Evolutionary conservation across 2,888 invertebrate species (phyloP), one percentile per base, ranked within the genome.

Genomic region (Incurvaria masculella): DNA sequence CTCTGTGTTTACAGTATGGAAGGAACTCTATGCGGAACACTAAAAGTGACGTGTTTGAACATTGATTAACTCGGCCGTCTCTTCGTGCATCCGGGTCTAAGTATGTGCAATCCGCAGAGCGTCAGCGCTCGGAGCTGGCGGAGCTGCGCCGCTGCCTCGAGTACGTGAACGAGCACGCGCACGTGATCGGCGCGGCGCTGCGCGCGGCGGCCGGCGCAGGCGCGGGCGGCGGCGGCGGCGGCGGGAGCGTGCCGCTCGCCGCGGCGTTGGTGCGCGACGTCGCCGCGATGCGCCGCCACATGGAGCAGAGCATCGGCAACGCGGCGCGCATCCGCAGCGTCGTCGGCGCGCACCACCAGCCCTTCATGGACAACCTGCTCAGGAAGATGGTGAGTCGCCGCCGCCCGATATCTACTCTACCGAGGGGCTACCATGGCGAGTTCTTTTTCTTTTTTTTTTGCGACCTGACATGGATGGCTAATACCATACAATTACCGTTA

Each of bases 261-360:
- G 70, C 68, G 3, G 61, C 65, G 58, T 68, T 79, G 57, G 69
- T 69, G 59, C 68, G 72, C 4, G 78, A 79, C 64, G 79, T 75
- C 39, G 68, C 69, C 1, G 65, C 74, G 57, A 68, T 79, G 64
- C 76, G 74, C 63, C 70, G 72, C 62, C 70, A 73, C 67, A 79
- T 79, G 70, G 68, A 72, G 58, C 74, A 76, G 62, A 76, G 78
- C 63, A 73, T 79, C 21, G 66, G 67, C 59, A 76, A 79, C 67
- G 78, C 79, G 8, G 58, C 66, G 48, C 64, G 68, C 54, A 79
- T 79, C 58, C 69, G 78, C 2, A 65, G 66, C 33, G 65, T 73
- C 59, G 67, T 79, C 52, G 62, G 72, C 47, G 69, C 69, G 55
- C 61, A 70, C 42, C 75, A 78, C 56, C 73, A 66, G 55, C 74